These are phyloP conservation scores for Actinernus sp. DNA, from an alignment of 92 coral and sea anemone species.

Conservation along the genomic window DNA sequence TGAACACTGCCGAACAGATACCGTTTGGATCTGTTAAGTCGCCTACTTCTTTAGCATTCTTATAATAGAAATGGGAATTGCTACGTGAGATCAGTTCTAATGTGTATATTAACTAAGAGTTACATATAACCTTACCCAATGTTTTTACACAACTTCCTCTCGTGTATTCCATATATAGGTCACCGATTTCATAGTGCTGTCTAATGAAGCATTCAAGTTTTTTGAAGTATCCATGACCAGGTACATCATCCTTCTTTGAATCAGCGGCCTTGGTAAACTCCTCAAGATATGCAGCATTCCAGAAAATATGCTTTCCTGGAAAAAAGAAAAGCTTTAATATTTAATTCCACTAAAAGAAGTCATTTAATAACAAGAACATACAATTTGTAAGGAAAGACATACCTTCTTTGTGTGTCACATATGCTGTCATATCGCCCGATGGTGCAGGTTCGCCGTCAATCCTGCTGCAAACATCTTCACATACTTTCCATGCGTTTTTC, in stretches of 20 bases:
- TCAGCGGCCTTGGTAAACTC: slow-evolving; percentile 36
- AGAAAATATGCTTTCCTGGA: slow-evolving; percentile 33
- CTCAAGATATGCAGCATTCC: slow-evolving; percentile 36
- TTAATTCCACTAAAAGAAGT: not conserved
- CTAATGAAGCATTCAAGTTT: slow-evolving; percentile 22
- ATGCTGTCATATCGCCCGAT: slow-evolving; percentile 36
- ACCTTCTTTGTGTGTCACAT: slow-evolving; percentile 22
- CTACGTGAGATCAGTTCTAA: no score
- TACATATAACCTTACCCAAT: slow-evolving; percentile 19
- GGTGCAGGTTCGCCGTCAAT: slow-evolving; percentile 56
- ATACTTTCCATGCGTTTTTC: slow-evolving; percentile 25
- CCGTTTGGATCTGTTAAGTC: no score
- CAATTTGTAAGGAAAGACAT: not conserved
- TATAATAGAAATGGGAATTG: no score
- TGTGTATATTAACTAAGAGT: no score
- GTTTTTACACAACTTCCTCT: slow-evolving; percentile 33
- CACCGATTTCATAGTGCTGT: slow-evolving; percentile 3
- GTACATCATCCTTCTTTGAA: slow-evolving; percentile 18
- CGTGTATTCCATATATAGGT: slow-evolving; percentile 27
- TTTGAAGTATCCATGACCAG: slow-evolving; percentile 44
- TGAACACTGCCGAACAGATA: no score
- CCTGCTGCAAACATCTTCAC: slow-evolving; percentile 32
- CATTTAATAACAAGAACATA: not conserved
- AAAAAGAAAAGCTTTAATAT: not conserved
- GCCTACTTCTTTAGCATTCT: no score